phyloP scores from a whole-genome alignment of 2,797 vertebrate genomes.

The Tokudaia tokunoshimensis region DNA sequence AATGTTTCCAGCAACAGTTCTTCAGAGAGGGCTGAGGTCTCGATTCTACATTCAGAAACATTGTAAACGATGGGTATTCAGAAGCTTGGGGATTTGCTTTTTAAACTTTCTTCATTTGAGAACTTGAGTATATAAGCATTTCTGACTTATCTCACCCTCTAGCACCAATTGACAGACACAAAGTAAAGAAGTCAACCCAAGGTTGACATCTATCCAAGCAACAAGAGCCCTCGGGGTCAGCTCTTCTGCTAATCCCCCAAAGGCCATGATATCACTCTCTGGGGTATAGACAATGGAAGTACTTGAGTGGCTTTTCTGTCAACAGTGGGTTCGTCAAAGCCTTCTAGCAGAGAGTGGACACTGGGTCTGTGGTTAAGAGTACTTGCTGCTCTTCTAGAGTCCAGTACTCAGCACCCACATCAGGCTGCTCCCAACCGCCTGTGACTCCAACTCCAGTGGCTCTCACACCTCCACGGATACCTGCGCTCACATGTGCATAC shows the following conservation, averaged over 20 bases:
- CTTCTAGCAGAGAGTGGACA: too few relatives aligned
- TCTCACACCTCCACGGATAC: background rate
- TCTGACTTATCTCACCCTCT: background rate
- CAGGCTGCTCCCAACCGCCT: background rate
- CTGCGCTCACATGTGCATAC: background rate
- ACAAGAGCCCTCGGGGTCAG: background rate
- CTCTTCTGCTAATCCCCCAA: background rate
- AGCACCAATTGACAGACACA: background rate
- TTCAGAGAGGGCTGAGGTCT: background rate
- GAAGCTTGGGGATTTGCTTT: background rate
- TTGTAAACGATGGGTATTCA: background rate
- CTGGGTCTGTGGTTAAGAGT: background rate
- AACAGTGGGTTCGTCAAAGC: background rate
- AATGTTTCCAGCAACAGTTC: background rate
- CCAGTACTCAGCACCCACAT: background rate
- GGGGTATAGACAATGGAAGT: background rate
- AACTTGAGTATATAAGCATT: background rate
- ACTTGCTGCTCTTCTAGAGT: background rate
- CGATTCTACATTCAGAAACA: background rate
- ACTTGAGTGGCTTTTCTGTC: background rate
- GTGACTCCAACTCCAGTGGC: too few relatives aligned
- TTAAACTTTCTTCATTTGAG: conserved; percentile 1
- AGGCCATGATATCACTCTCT: background rate
- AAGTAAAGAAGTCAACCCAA: conserved; percentile 22
- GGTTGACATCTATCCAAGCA: background rate